A percentile compares a stretch with the other conserved stretches of the same genome.
phyloP scores from a whole-genome alignment of 2,888 invertebrate genomes.

The Mimas tiliae region DNA sequence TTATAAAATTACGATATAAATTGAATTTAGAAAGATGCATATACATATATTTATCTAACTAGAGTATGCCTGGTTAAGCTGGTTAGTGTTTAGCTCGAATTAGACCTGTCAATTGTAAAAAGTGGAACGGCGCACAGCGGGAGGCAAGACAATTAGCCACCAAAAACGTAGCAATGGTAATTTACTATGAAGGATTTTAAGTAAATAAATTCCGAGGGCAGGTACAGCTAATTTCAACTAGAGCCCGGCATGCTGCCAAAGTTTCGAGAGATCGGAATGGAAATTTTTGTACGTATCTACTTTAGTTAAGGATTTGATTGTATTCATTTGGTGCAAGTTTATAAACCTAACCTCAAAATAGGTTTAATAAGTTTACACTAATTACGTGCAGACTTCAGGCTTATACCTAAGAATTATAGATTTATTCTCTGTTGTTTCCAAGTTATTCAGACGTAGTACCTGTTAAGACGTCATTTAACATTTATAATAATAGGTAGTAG shows the following conservation, averaged over 20 bases:
- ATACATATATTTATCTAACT: slow-evolving; percentile 1
- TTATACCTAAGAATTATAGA: too few species aligned
- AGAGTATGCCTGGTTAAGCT: not conserved
- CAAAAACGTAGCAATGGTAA: not conserved
- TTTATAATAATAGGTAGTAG: too few species aligned
- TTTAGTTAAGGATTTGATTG: not conserved
- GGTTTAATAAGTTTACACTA: too few species aligned
- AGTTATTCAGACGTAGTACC: too few species aligned
- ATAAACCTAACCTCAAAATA: not conserved
- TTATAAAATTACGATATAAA: not conserved
- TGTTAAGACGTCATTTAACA: too few species aligned
- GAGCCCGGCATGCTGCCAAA: not conserved
- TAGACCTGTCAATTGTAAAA: slow-evolving; percentile 7
- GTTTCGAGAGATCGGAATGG: not conserved
- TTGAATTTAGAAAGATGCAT: not conserved
- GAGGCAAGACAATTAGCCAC: slow-evolving; percentile 18
- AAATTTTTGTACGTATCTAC: not conserved
- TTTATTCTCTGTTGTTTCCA: too few species aligned
- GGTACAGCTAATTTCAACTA: slow-evolving; percentile 11
- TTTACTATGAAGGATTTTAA: slow-evolving; percentile 11
- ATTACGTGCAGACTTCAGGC: too few species aligned
- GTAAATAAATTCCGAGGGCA: slow-evolving; percentile 7
- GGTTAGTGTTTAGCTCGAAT: not conserved
- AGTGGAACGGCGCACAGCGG: slow-evolving; percentile 1
- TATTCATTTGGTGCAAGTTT: not conserved